phyloP scores from a whole-genome alignment of 2,888 invertebrate genomes.

The Nomada ferruginata region DNA sequence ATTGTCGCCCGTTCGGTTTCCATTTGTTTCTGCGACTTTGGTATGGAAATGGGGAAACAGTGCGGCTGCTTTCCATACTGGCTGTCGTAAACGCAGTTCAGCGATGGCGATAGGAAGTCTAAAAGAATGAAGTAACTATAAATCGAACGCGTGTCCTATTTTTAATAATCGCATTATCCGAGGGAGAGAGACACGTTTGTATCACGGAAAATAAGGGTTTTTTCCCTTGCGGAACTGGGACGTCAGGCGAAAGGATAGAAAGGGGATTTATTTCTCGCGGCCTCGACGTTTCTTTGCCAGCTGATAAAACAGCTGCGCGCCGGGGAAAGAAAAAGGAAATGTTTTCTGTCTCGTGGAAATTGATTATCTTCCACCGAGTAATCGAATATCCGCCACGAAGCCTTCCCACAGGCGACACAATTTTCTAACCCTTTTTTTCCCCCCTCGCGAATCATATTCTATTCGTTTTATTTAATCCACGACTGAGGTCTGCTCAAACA shows the following conservation, averaged over 20 bases:
- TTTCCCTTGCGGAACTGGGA: slow-evolving; percentile 1
- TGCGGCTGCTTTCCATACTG: background rate
- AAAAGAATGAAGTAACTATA: background rate
- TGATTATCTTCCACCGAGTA: background rate
- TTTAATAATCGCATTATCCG: slow-evolving; percentile 44
- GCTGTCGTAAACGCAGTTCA: background rate
- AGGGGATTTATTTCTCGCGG: slow-evolving; percentile 33
- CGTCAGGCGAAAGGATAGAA: background rate
- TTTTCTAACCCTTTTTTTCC: background rate
- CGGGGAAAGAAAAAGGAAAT: background rate
- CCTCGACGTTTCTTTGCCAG: background rate
- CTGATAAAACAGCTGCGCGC: slow-evolving; percentile 17
- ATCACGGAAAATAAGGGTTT: slow-evolving; percentile 3
- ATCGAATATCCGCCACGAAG: slow-evolving; percentile 4
- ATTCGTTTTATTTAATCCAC: slow-evolving; percentile 11
- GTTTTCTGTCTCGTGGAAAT: slow-evolving; percentile 15
- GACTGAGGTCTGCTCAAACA: too few relatives aligned
- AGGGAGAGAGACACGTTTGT: slow-evolving; percentile 7
- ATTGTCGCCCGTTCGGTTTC: too few relatives aligned
- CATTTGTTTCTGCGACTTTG: too few relatives aligned
- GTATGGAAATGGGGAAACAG: too few relatives aligned
- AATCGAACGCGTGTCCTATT: slow-evolving; percentile 32
- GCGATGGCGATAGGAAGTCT: background rate
- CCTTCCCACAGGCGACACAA: background rate
- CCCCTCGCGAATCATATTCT: background rate